A percentile compares a stretch with the other conserved stretches of the same genome.
These are phyloP conservation scores for Drosophila nr. perissopoda DNA, from an alignment of 2,888 invertebrate genomes.

Conservation along the genomic window DNA sequence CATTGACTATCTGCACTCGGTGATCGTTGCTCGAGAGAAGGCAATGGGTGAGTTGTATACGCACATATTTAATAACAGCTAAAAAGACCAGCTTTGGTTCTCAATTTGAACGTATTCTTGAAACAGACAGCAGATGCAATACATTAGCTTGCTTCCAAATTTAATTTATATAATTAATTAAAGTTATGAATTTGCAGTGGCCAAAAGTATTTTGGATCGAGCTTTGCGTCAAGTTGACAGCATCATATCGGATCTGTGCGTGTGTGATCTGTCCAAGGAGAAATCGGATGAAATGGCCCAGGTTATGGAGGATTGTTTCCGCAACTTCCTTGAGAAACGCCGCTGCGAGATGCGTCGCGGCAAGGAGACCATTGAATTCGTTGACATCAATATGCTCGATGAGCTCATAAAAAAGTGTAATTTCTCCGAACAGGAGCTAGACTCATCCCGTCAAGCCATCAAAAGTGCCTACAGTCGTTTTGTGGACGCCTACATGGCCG, in stretches of 20 bases:
- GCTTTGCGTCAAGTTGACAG: slow-evolving; percentile 80
- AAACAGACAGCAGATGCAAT: neutral
- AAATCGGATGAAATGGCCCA: slow-evolving; percentile 74
- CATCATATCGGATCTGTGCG: slow-evolving; percentile 76
- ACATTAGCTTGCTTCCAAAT: neutral
- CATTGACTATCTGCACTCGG: slow-evolving; percentile 88
- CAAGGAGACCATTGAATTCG: slow-evolving; percentile 69
- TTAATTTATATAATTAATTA: neutral
- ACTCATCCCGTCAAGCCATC: slow-evolving; percentile 76
- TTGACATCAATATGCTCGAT: slow-evolving; percentile 78
- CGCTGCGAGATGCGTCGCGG: slow-evolving; percentile 69
- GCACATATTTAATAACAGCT: neutral
- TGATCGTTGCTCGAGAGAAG: slow-evolving; percentile 88
- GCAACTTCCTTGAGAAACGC: slow-evolving; percentile 75
- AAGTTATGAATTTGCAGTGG: slow-evolving; percentile 56
- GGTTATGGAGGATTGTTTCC: slow-evolving; percentile 82
- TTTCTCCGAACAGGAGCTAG: slow-evolving; percentile 78
- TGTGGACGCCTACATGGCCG: slow-evolving; percentile 79
- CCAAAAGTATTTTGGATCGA: slow-evolving; percentile 75
- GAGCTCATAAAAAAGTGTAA: slow-evolving; percentile 80
- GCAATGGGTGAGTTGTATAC: slow-evolving; percentile 65
- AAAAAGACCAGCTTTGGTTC: neutral
- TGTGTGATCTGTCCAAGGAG: slow-evolving; percentile 76
- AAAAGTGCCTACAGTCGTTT: slow-evolving; percentile 82
- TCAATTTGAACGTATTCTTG: neutral